Evolutionary conservation across 2,797 vertebrate genomes (phyloP).

Genomic region (Schizopygopsis pylzovi): DNA sequence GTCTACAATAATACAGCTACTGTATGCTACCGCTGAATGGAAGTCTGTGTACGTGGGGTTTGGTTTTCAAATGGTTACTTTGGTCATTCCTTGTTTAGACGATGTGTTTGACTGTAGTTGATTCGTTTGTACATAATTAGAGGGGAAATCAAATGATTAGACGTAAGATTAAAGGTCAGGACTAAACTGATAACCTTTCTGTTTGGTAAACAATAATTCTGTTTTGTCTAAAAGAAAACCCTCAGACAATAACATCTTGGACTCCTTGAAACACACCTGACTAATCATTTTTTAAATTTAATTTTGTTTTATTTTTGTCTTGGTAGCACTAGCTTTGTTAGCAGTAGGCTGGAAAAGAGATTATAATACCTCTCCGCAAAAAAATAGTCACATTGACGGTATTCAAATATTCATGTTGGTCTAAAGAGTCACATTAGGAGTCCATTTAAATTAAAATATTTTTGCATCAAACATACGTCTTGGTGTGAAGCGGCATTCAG

Average conservation of each 20-base stretch:
- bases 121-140: constrained; percentile 9
- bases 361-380: no score
- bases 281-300: not conserved
- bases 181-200: not conserved
- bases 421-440: no score
- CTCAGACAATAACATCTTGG: not conserved
- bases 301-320: not conserved
- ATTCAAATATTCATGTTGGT: not conserved
- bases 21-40: constrained; percentile 50
- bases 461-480: not conserved
- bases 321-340: not conserved
- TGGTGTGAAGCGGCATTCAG: no score
- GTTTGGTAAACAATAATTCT: not conserved
- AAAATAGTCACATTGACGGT: not conserved
- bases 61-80: not conserved
- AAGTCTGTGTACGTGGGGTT: constrained; percentile 34
- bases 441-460: not conserved
- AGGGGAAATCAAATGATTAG: not conserved
- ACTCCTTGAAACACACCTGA: not conserved
- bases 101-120: constrained; percentile 32
- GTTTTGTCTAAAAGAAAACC: not conserved
- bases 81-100: constrained; percentile 15
- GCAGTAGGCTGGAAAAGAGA: no score
- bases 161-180: not conserved
- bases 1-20: constrained; percentile 52